Base-by-base conservation (phyloP, 1,140 invertebrate species). In the Ganaspis sp. region DNA sequence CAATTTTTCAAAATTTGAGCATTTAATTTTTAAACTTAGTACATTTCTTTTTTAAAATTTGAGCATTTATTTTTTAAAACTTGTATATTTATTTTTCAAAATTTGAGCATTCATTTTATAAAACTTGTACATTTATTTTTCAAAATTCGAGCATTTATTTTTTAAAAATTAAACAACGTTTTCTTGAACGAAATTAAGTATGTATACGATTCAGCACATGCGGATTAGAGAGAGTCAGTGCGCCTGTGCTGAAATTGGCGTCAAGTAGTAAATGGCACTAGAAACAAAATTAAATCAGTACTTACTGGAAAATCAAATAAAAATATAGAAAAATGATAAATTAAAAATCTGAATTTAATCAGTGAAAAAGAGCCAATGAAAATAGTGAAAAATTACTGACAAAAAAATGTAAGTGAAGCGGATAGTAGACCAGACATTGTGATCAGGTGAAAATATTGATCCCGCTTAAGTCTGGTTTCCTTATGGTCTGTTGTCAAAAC, bases 371-470 rank as follows among this genome's bases (percentile, higher is more conserved):
- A 76, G 87, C 87, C 84, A 85, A 89, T 88, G 86, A 83, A 85
- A 85, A 79, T 38, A 75, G 81, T 69, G 74, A 72, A 72, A 69
- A 72, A 53, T 29, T 49, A 49, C 17, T 17, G 53, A 73, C 74
- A 74, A 77, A 64, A 81, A 81, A 82, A 89, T 85, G 85, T 87
- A 76, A 76, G 83, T 71, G 80, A 79, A n/a, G 86, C 64, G 83
- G 83, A 78, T 89, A 89, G 87, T 88, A 88, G 87, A 83, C 80
- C 74, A 86, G 79, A 72, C 76, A 81, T 79, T 72, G 78, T 75
- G 77, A 89, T 88, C 87, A 85, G 85, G 88, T 88, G 83, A 81
- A 85, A 87, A 86, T 90, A 90, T 90, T 90, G 88, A 90, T 90
- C 84, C 83, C 83, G 81, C 77, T 87, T 85, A 88, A 86, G 79